phyloP scores from a whole-genome alignment of 2,797 vertebrate species.

The Pachyuromys duprasi region DNA sequence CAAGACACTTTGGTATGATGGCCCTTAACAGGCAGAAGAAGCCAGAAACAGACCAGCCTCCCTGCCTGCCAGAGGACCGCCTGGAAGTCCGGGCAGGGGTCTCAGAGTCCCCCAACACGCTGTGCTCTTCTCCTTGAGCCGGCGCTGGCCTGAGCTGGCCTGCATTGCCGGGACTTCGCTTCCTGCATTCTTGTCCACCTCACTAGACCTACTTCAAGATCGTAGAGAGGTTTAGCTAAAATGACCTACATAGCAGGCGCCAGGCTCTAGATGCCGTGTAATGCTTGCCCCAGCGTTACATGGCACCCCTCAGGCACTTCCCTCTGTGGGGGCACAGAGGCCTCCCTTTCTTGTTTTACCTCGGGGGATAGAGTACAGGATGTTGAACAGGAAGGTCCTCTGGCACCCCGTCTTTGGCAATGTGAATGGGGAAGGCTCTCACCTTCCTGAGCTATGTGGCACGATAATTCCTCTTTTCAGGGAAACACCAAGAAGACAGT shows the following conservation, averaged over 20 bases:
- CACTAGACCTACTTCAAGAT: constrained; percentile 35
- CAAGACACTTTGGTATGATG: not conserved
- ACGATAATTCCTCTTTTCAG: not conserved
- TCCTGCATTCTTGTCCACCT: constrained; percentile 6
- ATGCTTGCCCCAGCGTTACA: not conserved
- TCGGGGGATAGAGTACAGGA: not conserved
- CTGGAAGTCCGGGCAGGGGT: not conserved
- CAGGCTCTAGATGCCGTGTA: not conserved
- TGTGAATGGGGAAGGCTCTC: not conserved
- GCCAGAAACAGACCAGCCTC: not conserved
- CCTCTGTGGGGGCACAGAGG: accelerated
- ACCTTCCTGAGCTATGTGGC: not conserved
- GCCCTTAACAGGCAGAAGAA: not conserved
- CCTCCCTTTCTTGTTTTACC: not conserved
- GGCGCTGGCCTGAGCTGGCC: not conserved
- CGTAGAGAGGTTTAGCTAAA: constrained; percentile 33
- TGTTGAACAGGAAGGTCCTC: not conserved
- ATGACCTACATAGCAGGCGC: constrained; percentile 19
- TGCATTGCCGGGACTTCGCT: not conserved
- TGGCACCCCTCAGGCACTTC: not conserved
- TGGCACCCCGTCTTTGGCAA: not conserved
- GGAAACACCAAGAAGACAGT: not conserved
- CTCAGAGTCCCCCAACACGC: not conserved
- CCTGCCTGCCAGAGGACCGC: not conserved
- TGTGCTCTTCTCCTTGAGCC: accelerated